phyloP scores from a whole-genome alignment of 2,797 vertebrate genomes.

The Remorina albescens region DNA sequence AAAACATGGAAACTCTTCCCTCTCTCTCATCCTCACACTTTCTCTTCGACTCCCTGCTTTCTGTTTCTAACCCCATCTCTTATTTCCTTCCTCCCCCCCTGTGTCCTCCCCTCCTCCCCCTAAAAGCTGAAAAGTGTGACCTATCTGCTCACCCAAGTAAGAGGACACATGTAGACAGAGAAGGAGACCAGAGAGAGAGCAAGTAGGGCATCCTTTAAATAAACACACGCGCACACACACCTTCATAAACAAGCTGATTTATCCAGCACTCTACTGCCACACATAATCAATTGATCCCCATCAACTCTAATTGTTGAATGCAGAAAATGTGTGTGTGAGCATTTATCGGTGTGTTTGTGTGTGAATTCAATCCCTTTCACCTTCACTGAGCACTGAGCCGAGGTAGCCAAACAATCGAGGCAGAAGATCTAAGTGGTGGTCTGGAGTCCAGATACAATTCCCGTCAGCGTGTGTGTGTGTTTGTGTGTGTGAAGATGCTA shows the following conservation, averaged over 20 bases:
- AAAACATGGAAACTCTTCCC: slow-evolving; percentile 69
- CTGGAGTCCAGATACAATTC: slow-evolving; percentile 24
- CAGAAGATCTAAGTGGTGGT: slow-evolving; percentile 39
- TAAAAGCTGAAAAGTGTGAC: slow-evolving; percentile 75
- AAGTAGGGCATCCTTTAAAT: slow-evolving; percentile 53
- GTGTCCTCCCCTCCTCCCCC: slow-evolving; percentile 10
- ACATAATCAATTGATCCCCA: slow-evolving; percentile 47
- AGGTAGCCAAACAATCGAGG: slow-evolving; percentile 40
- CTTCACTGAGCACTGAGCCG: slow-evolving; percentile 35
- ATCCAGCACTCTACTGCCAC: slow-evolving; percentile 13
- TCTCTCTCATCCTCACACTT: neutral
- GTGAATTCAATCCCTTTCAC: slow-evolving; percentile 53
- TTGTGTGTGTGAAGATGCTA: neutral
- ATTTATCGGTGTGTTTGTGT: too few species aligned
- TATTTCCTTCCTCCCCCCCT: slow-evolving; percentile 11
- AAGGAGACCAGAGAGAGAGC: slow-evolving; percentile 29
- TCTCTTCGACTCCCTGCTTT: neutral
- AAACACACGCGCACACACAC: slow-evolving; percentile 40
- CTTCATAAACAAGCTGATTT: slow-evolving; percentile 32
- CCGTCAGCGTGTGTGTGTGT: slow-evolving; percentile 9
- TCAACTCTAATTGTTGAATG: slow-evolving; percentile 15
- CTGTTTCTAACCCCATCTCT: slow-evolving; percentile 11
- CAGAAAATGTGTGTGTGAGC: too few species aligned
- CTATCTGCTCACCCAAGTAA: slow-evolving; percentile 80
- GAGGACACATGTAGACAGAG: slow-evolving; percentile 67